Evolutionary conservation across 2,888 invertebrate genomes (phyloP), one percentile per base, ranked within the genome.

Genomic region (Branchipolynoe longqiensis): DNA sequence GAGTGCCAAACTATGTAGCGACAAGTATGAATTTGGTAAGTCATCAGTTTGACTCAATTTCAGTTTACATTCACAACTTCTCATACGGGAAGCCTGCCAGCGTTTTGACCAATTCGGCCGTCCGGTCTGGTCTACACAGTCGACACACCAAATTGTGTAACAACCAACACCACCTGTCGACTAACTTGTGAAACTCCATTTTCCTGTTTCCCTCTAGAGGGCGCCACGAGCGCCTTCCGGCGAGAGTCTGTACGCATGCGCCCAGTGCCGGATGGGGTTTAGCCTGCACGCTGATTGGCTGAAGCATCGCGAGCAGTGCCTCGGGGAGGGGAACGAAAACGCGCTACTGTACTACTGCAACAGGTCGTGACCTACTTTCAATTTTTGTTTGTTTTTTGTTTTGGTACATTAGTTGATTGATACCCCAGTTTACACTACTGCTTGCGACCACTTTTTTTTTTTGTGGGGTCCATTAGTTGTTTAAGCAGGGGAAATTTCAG

Each of bases 301-400:
- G 78, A 78, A 48, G 48, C 78, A 78, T 48, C 25, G 78, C 12
- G 2, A 31, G 78, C 41, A 78, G 78, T 78, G 78, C 48, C 8
- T 54, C 48, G 25, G 28, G 14, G 54, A 54, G 28, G 31, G 6
- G 14, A 54, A 2, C 28, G 78, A 78, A 22, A 41, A 18, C 31
- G 28, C 41, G 22, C 78, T 78, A 12, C 40, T 78, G 28, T 78
- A 78, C 22, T 78, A 78, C 28, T 78, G 78, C 28, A 78, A 78
- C 78, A 78, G 78, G 78, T 78, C n/a, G 48, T 36, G 36, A 28
- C 14, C 18, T 6, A 64, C 4, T 56, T 25, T 48, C 18, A 48
- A 48, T 48, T n/a, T n/a, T n/a, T n/a, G n/a, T n/a, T n/a, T n/a
- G n/a, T n/a, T n/a, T n/a, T n/a, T n/a, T n/a, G n/a, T n/a, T n/a